Conservation (phyloP, 2,113 vertebrate genomes). For the Aplodontia rufa region DNA sequence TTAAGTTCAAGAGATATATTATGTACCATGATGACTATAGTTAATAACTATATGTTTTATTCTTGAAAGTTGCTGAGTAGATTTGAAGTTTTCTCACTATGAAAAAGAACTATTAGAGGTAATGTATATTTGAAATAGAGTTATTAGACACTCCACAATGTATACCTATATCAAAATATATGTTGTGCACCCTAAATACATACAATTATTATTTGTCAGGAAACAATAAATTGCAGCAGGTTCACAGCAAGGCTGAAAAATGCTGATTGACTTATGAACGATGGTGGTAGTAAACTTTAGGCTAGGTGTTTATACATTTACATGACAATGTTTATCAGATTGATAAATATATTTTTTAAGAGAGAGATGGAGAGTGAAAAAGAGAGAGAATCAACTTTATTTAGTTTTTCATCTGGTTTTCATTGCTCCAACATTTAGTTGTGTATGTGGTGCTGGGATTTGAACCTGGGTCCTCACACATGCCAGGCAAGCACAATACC, state of each 20-base stretch:
- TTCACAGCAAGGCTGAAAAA: conserved; percentile 24
- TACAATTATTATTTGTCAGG: not conserved
- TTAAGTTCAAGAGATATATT: not conserved
- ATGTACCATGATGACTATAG: too few relatives aligned
- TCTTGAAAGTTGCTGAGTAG: not conserved
- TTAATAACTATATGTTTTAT: not conserved
- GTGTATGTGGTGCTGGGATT: too few relatives aligned
- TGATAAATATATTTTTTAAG: not conserved
- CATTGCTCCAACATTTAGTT: too few relatives aligned
- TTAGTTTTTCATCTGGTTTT: too few relatives aligned
- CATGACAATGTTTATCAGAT: conserved; percentile 27
- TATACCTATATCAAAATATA: not conserved
- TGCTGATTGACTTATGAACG: not conserved
- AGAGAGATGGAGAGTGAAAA: too few relatives aligned
- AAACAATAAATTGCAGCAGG: not conserved
- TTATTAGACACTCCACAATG: not conserved
- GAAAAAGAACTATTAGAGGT: not conserved
- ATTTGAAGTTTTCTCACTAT: not conserved
- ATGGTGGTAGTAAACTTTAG: not conserved
- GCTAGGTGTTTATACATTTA: not conserved
- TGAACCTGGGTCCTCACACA: too few relatives aligned
- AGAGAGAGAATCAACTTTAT: too few relatives aligned
- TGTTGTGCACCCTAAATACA: not conserved
- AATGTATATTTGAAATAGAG: not conserved
- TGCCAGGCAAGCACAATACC: too few relatives aligned